Percentiles rank a stretch among this genome's conserved stretches.
phyloP scores from a whole-genome alignment of 2,888 invertebrate genomes.

The Agrochola circellaris region DNA sequence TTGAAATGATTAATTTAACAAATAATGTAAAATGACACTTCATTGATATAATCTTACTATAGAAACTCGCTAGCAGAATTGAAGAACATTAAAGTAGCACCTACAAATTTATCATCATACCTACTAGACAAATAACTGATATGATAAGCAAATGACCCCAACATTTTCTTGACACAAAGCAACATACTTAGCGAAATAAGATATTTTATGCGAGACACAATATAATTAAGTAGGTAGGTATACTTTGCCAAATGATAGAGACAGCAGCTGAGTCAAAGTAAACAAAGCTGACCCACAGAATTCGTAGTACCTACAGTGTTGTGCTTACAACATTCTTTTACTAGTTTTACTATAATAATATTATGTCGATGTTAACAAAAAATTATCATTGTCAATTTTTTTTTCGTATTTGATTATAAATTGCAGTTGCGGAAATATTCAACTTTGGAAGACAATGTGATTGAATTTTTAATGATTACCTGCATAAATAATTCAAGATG shows the following conservation, averaged over 20 bases:
- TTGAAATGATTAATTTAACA: neutral
- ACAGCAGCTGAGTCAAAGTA: slow-evolving; percentile 24
- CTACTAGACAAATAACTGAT: slow-evolving; percentile 5
- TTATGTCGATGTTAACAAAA: neutral
- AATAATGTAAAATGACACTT: neutral
- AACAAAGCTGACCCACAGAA: slow-evolving; percentile 36
- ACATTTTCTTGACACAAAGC: neutral
- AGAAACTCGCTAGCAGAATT: neutral
- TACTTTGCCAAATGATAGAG: slow-evolving; percentile 3
- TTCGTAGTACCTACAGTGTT: slow-evolving; percentile 6
- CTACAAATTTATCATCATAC: neutral
- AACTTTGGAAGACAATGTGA: neutral
- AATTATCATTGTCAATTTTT: neutral
- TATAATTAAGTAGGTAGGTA: neutral
- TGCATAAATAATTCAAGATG: neutral
- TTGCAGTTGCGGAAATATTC: neutral
- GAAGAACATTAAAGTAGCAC: neutral
- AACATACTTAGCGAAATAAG: neutral
- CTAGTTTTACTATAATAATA: neutral
- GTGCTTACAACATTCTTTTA: neutral
- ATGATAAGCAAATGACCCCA: neutral
- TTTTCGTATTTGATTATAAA: neutral
- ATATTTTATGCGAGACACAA: neutral
- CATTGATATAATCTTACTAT: neutral
- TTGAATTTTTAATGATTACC: neutral